Percentiles rank a stretch among this genome's conserved stretches.
Evolutionary conservation across 1,140 invertebrate genomes (phyloP).

Genomic region (Cydia fagiglandana): DNA sequence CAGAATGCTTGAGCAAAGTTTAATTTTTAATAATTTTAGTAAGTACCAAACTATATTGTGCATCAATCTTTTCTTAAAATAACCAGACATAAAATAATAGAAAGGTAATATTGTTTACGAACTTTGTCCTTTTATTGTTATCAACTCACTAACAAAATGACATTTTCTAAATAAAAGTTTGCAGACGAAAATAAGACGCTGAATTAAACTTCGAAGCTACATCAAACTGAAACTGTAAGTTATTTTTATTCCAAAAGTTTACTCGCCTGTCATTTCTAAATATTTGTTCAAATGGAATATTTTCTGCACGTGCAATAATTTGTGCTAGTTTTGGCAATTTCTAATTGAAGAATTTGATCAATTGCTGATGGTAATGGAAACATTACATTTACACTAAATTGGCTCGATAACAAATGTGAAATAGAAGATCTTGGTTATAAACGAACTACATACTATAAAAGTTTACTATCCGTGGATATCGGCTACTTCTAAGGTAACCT

Average conservation of each 20-base stretch:
- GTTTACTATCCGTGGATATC: too few relatives aligned
- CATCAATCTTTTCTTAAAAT: too few relatives aligned
- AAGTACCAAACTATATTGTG: too few relatives aligned
- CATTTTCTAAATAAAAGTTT: neutral
- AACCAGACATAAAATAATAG: neutral
- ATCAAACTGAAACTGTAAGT: neutral
- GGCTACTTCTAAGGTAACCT: too few relatives aligned
- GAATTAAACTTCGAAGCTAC: neutral
- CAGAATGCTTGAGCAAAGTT: too few relatives aligned
- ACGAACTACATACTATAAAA: too few relatives aligned
- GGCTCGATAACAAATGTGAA: too few relatives aligned
- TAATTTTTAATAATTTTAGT: too few relatives aligned
- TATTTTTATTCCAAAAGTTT: constrained; percentile 10
- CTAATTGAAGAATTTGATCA: too few relatives aligned
- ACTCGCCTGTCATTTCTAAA: neutral
- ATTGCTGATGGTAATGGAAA: too few relatives aligned
- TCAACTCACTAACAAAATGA: neutral
- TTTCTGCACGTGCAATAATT: neutral
- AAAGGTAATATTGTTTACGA: neutral
- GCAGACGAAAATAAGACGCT: neutral
- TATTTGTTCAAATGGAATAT: neutral
- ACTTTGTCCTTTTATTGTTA: neutral
- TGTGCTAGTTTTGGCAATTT: neutral
- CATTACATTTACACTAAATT: too few relatives aligned
- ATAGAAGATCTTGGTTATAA: too few relatives aligned